A percentile compares a stretch with the other conserved stretches of the same genome.
These are phyloP conservation scores for Melanogrammus aeglefinus DNA, from an alignment of 2,797 vertebrate genomes.

Conservation along the genomic window DNA sequence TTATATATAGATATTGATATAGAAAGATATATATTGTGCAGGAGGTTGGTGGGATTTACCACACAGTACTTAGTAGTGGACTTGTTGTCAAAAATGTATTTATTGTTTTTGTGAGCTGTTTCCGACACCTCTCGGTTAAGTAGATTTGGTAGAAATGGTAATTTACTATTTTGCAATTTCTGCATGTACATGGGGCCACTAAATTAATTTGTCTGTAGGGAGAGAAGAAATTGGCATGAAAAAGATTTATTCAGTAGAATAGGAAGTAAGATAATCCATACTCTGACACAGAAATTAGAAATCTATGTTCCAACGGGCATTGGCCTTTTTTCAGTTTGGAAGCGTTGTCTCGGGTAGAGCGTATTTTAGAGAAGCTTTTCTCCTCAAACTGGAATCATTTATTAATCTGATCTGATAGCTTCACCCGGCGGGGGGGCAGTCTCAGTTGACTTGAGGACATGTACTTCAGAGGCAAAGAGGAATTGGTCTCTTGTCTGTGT, in stretches of 20 bases:
- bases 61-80: neutral
- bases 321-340: neutral
- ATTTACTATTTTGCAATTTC: neutral
- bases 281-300: neutral
- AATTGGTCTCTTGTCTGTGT: neutral
- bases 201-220: neutral
- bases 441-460: neutral
- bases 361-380: neutral
- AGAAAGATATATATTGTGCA: neutral
- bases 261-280: neutral
- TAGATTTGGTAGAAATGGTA: neutral
- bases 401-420: neutral
- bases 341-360: neutral
- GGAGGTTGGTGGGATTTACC: neutral
- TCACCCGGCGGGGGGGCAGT: neutral
- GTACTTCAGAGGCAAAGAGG: neutral
- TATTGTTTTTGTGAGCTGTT: too few relatives aligned
- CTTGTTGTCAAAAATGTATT: too few relatives aligned
- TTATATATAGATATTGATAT: neutral
- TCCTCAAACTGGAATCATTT: neutral
- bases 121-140: neutral
- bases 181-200: neutral
- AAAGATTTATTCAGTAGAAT: neutral
- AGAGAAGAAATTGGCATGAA: neutral
- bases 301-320: neutral